Percentiles rank a stretch among this genome's conserved stretches.
These are phyloP conservation scores for Narcine bancroftii DNA, from an alignment of 2,113 vertebrate species.

Conservation along the genomic window DNA sequence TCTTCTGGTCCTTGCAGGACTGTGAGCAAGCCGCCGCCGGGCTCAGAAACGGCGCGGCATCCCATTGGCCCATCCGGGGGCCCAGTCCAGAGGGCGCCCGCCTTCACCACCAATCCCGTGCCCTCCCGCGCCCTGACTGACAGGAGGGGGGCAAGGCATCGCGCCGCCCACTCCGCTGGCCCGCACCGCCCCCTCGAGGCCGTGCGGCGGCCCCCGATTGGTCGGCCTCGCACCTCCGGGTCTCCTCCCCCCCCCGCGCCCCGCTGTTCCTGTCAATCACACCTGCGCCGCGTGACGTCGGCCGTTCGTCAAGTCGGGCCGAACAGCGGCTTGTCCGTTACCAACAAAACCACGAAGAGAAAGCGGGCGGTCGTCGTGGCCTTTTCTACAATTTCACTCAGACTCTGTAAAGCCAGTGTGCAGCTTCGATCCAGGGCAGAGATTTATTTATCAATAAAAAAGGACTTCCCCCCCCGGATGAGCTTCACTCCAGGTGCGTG, in stretches of 20 bases:
- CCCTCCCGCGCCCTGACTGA: not conserved
- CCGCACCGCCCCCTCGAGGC: not conserved
- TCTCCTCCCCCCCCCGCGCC: not conserved
- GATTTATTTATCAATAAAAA: not conserved
- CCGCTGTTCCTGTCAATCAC: not conserved
- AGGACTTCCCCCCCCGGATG: not conserved
- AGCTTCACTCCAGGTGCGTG: not conserved
- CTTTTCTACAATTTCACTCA: not conserved
- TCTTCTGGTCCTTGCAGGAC: not conserved
- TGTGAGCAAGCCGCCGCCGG: not conserved
- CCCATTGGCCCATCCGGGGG: not conserved
- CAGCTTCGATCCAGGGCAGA: not conserved
- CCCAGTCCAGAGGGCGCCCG: not conserved
- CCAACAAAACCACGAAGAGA: not conserved
- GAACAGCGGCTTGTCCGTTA: not conserved
- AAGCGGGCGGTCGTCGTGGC: not conserved
- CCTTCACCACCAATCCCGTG: not conserved
- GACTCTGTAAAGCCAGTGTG: no score
- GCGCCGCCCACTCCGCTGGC: not conserved
- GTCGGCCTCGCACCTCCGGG: not conserved
- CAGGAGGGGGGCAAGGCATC: not conserved
- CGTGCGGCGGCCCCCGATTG: not conserved
- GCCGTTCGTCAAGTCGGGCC: not conserved
- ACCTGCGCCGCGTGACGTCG: not conserved
- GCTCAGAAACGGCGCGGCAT: not conserved